phyloP scores from a whole-genome alignment of 2,113 vertebrate species.

The Pterocles orientalis region DNA sequence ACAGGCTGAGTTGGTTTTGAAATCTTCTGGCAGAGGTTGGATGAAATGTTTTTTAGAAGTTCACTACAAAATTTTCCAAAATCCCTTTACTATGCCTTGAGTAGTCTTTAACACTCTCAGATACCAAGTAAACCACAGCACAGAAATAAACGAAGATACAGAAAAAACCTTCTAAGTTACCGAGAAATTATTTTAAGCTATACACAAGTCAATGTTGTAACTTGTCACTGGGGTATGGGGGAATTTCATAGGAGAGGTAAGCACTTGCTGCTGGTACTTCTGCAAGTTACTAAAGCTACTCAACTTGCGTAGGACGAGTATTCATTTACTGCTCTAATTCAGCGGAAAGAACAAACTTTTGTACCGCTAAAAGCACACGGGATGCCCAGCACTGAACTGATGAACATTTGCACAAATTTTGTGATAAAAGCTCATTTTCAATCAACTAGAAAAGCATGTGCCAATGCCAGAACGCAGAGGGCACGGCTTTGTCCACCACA shows the following conservation, averaged over 20 bases:
- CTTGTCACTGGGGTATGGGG: not conserved
- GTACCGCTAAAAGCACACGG: not conserved
- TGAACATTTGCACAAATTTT: not conserved
- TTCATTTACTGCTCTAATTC: not conserved
- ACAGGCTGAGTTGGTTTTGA: conserved; percentile 11
- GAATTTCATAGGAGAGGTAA: not conserved
- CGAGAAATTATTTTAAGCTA: not conserved
- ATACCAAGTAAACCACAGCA: not conserved
- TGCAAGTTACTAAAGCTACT: not conserved
- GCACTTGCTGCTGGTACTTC: not conserved
- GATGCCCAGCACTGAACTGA: not conserved
- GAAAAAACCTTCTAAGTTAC: not conserved
- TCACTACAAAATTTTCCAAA: not conserved
- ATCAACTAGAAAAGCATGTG: not conserved
- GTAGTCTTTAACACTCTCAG: not conserved
- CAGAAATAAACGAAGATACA: not conserved
- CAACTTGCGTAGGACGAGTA: not conserved
- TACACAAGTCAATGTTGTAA: not conserved
- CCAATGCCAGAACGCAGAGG: not conserved
- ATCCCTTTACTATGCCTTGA: not conserved
- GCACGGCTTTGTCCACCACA: not conserved
- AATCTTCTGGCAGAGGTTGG: conserved; percentile 27
- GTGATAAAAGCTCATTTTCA: not conserved
- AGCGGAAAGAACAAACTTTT: not conserved
- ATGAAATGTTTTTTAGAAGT: not conserved